A percentile compares a stretch with the other conserved stretches of the same genome.
Conservation (phyloP, 2,113 vertebrate genomes). For the Gopherus evgoodei region DNA sequence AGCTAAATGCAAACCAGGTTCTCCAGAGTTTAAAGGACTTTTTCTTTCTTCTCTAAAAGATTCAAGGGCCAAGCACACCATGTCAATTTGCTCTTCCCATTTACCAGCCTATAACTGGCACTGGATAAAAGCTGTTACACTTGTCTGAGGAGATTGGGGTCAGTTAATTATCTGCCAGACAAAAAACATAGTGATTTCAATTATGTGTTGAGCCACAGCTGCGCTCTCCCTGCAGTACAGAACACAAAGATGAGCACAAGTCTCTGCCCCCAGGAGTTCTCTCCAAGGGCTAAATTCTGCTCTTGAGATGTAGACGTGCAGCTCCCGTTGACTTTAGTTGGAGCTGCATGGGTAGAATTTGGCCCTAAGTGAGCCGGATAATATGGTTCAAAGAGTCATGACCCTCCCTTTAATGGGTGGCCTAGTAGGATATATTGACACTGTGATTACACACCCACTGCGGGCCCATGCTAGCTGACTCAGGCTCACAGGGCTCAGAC, state of each 20-base stretch:
- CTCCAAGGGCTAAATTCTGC: not conserved
- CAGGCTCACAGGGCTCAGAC: not conserved
- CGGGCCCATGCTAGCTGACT: not conserved
- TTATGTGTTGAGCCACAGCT: not conserved
- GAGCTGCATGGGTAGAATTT: not conserved
- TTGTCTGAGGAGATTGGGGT: not conserved
- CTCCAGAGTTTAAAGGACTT: not conserved
- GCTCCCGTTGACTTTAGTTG: not conserved
- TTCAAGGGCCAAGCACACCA: not conserved
- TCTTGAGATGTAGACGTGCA: not conserved
- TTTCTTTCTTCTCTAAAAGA: not conserved
- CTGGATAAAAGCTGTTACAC: not conserved
- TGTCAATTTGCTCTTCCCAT: not conserved
- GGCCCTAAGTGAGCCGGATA: not conserved
- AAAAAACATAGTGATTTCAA: not conserved
- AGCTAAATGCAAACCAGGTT: not conserved
- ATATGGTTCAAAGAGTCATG: not conserved
- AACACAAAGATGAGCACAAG: not conserved
- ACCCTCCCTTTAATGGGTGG: not conserved
- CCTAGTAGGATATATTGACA: not conserved
- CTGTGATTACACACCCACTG: not conserved
- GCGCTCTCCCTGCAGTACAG: not conserved
- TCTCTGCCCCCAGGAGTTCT: not conserved
- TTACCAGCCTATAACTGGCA: not conserved
- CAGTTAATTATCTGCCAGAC: not conserved